Conservation (phyloP, 1,140 invertebrate species). For the Nymphalis io region DNA sequence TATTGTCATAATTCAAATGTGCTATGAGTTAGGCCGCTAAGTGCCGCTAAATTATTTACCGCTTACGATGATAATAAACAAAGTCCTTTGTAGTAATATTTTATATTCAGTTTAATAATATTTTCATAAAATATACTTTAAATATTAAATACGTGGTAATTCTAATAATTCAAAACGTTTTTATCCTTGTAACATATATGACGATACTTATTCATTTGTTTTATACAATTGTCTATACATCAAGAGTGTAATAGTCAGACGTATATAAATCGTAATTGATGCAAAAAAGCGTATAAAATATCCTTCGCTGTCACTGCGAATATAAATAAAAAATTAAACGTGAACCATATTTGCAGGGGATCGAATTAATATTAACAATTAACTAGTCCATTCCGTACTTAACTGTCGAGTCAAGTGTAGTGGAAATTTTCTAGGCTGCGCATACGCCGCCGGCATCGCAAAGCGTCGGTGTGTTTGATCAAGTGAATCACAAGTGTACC, state of each 20-base stretch:
- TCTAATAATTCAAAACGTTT: too few relatives aligned
- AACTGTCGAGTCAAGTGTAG: constrained; percentile 63
- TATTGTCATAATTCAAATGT: constrained; percentile 53
- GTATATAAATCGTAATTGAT: not conserved
- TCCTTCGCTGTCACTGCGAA: constrained; percentile 1
- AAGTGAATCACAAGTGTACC: constrained; percentile 64
- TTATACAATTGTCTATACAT: too few relatives aligned
- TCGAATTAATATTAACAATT: constrained; percentile 34
- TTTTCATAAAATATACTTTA: not conserved
- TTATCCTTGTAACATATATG: too few relatives aligned
- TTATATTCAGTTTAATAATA: not conserved
- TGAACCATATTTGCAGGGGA: constrained; percentile 16
- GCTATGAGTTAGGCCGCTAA: constrained; percentile 22
- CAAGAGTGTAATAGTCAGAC: too few relatives aligned
- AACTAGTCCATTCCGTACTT: constrained; percentile 33
- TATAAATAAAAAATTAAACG: constrained; percentile 3
- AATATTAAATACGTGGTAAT: too few relatives aligned
- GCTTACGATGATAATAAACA: constrained; percentile 21
- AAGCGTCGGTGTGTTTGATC: constrained; percentile 65
- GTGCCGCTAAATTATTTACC: constrained; percentile 14
- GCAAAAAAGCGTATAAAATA: not conserved
- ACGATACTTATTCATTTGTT: too few relatives aligned
- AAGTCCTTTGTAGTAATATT: not conserved
- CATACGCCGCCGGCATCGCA: constrained; percentile 62
- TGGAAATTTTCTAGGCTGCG: constrained; percentile 64